A percentile compares a stretch with the other conserved stretches of the same genome.
phyloP scores from a whole-genome alignment of 2,113 vertebrate genomes.

The Tapirus terrestris region DNA sequence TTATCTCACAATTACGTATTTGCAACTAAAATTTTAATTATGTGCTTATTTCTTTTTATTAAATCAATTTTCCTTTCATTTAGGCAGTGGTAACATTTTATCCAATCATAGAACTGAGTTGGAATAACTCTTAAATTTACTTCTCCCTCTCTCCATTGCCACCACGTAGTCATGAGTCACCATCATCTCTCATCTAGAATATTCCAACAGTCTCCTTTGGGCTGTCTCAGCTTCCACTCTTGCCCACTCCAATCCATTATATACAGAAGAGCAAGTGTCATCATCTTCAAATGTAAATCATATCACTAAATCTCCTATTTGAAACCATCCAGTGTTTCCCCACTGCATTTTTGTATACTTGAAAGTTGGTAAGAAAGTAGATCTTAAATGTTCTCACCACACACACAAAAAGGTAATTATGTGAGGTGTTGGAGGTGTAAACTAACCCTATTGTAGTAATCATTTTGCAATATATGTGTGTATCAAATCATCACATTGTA shows the following conservation, averaged over 20 bases:
- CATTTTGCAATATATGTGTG: not conserved
- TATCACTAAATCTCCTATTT: not conserved
- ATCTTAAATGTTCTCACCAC: not conserved
- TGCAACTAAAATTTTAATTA: not conserved
- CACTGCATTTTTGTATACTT: not conserved
- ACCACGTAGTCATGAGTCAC: not conserved
- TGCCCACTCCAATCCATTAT: not conserved
- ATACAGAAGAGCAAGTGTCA: not conserved
- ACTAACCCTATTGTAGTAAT: not conserved
- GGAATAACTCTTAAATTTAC: conserved; percentile 57
- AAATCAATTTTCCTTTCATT: not conserved
- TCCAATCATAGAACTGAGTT: not conserved
- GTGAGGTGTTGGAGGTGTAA: not conserved
- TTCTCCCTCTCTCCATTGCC: not conserved
- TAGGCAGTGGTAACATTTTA: not conserved
- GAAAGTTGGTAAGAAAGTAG: not conserved
- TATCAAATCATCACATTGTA: not conserved
- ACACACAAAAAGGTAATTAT: not conserved
- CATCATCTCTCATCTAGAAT: not conserved
- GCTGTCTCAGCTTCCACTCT: not conserved
- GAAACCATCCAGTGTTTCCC: not conserved
- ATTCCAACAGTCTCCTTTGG: not conserved
- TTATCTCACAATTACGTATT: not conserved
- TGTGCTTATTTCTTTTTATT: not conserved
- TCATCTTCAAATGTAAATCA: conserved; percentile 6